These are phyloP conservation scores for Diachrysia chrysitis DNA, from an alignment of 2,888 invertebrate genomes.

Conservation along the genomic window DNA sequence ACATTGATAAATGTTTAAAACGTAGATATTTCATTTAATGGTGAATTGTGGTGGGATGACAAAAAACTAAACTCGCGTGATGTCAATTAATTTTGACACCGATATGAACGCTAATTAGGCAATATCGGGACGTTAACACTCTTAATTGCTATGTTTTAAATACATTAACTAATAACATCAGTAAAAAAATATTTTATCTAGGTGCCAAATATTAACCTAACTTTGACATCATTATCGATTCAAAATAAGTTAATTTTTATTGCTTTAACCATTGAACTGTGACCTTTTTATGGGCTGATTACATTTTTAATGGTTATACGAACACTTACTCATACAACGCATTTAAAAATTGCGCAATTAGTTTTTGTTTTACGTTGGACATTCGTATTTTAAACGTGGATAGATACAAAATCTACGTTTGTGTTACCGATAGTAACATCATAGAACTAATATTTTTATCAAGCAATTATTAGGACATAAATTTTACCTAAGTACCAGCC, in stretches of 20 bases:
- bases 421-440: neutral
- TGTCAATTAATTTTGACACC: neutral
- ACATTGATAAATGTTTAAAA: too few relatives aligned
- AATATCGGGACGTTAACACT: constrained; percentile 24
- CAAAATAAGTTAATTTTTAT: constrained; percentile 43
- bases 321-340: neutral
- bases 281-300: constrained; percentile 40
- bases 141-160: constrained; percentile 38
- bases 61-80: neutral
- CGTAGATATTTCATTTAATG: neutral
- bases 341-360: constrained; percentile 12
- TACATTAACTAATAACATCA: constrained; percentile 7
- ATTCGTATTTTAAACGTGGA: neutral
- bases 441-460: constrained; percentile 4
- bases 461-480: constrained; percentile 9
- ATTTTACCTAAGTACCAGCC: neutral
- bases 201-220: constrained; percentile 28
- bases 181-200: constrained; percentile 28
- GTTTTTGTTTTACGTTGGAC: constrained; percentile 8
- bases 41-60: neutral
- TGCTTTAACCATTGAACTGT: constrained; percentile 47
- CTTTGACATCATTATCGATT: constrained; percentile 44
- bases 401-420: neutral
- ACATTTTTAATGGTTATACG: constrained; percentile 16
- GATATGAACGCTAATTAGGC: constrained; percentile 28